Base-by-base conservation (phyloP, 2,888 invertebrate species). In the Junonia oenone region DNA sequence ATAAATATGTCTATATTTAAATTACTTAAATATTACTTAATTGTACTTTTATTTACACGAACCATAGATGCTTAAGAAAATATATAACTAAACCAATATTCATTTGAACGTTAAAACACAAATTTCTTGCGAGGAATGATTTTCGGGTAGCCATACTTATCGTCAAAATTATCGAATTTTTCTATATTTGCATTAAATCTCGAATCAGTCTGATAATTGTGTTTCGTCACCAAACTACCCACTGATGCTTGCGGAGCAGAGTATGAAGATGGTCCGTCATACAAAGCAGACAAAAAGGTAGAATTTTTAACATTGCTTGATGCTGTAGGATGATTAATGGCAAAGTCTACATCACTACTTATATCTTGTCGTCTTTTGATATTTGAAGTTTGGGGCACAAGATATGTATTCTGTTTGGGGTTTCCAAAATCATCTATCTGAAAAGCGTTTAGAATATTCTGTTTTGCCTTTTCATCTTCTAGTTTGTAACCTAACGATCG, bases 251-350 rank as follows among this genome's bases (percentile, higher is more conserved):
- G 89, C 14, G 88, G 85, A 33, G 86, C 85, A 0, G 73, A 83
- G 57, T 89, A 90, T 0, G 90, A 89, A n/a, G 87, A 86, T 5
- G 85, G 87, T 0, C 88, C 89, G 45, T 75, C 69, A 55, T 89
- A 90, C 14, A 85, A 58, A 14, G 68, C 68, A 60, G 71, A 76
- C 8, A 77, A 56, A 52, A 64, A 69, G 56, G 68, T 72, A 31
- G 65, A 61, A 56, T 68, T 65, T 27, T 66, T 67, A 31, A 66
- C 59, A 58, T 73, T 72, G 61, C 72, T 73, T 15, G 53, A 57
- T 27, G 76, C 65, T 47, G 64, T 62, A 1, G 80, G 72, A 58
- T 83, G 81, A 50, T 80, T 72, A 15, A 83, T 68, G 6, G 76
- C 68, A 45, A 69, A 81, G 56, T 83, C 76, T 40, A 84, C 68